These are phyloP conservation scores for Papilio xuthus DNA, from an alignment of 1,140 invertebrate genomes.

Conservation along the genomic window DNA sequence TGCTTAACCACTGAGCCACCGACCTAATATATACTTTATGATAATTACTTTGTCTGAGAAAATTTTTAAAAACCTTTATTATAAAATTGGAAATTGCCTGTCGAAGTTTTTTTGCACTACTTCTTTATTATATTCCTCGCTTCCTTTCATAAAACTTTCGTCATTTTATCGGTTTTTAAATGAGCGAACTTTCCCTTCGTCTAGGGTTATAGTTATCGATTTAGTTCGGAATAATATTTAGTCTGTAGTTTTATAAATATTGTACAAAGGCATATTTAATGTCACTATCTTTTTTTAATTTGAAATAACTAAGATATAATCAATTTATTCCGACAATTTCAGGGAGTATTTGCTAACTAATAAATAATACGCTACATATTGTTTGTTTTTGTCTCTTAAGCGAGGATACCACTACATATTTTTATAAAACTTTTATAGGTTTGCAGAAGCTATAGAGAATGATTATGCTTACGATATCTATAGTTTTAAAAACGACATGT, in stretches of 20 bases:
- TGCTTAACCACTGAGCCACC: no score
- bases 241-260: neutral
- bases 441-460: no score
- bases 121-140: slow-evolving; percentile 9
- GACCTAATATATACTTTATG: neutral
- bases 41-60: neutral
- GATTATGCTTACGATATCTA: no score
- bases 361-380: no score
- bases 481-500: no score
- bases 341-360: no score
- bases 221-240: neutral
- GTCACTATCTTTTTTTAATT: neutral
- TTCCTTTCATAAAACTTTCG: slow-evolving; percentile 23
- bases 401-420: no score
- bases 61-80: neutral
- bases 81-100: neutral
- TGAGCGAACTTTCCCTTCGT: slow-evolving; percentile 9
- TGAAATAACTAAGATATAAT: no score
- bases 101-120: slow-evolving; percentile 17
- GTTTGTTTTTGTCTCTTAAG: no score
- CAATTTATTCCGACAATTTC: no score
- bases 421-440: no score
- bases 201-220: slow-evolving; percentile 16
- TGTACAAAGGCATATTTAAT: neutral
- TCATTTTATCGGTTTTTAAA: slow-evolving; percentile 14